Evolutionary conservation across 2,797 vertebrate species (phyloP).

Genomic region (Phrynocephalus guinanensis): DNA sequence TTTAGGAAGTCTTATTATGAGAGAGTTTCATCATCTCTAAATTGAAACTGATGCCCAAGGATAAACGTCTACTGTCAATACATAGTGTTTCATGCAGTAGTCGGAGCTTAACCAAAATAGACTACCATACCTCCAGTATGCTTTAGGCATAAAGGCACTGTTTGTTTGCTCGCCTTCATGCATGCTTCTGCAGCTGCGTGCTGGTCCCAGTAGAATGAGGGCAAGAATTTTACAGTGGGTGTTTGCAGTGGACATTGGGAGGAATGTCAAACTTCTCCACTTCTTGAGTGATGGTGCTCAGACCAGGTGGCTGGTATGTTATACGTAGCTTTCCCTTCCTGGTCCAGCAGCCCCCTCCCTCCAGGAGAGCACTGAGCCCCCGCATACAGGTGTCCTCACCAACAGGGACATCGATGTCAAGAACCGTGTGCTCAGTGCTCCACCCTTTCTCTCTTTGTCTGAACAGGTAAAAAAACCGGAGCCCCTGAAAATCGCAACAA

Average conservation of each 20-base stretch:
- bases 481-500: conserved; percentile 99
- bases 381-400: conserved; percentile 31
- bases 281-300: rapidly evolving
- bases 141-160: neutral
- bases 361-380: conserved; percentile 41
- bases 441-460: conserved; percentile 93
- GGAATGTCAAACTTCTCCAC: neutral
- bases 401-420: neutral
- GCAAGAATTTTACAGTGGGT: neutral
- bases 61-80: neutral
- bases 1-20: neutral
- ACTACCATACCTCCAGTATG: neutral
- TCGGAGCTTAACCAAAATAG: neutral
- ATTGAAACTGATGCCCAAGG: conserved; percentile 4
- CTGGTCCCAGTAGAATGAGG: neutral
- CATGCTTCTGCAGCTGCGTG: neutral
- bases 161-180: neutral
- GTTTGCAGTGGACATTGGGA: neutral
- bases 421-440: conserved; percentile 68
- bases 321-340: conserved; percentile 13
- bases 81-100: neutral
- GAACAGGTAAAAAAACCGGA: conserved; percentile 99
- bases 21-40: neutral
- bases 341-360: neutral
- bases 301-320: neutral